phyloP scores from a whole-genome alignment of 2,797 vertebrate species.

The Spea hammondii region DNA sequence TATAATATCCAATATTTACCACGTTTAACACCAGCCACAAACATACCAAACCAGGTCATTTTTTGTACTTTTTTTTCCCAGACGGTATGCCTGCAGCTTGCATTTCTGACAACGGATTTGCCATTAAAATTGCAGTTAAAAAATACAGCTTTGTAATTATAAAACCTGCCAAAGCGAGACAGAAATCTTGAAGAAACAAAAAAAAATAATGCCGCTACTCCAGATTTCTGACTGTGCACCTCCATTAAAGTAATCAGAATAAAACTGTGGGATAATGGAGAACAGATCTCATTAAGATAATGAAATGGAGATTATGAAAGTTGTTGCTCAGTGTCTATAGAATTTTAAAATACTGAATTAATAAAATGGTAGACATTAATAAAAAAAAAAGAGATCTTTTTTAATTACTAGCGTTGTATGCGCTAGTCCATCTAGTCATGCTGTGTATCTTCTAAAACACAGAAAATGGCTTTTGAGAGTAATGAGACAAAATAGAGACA shows the following conservation, averaged over 20 bases:
- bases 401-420: conserved; percentile 46
- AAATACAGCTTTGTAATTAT: conserved; percentile 68
- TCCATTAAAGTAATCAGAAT: conserved; percentile 74
- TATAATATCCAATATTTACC: conserved; percentile 6
- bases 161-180: conserved; percentile 71
- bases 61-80: not conserved
- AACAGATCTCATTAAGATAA: conserved; percentile 80
- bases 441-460: conserved; percentile 30
- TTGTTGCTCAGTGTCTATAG: conserved; percentile 63
- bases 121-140: conserved; percentile 30
- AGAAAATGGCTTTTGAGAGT: conserved; percentile 21
- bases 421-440: conserved; percentile 32
- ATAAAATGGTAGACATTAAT: conserved; percentile 60
- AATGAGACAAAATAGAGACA: conserved; percentile 34
- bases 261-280: conserved; percentile 70
- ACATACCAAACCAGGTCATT: conserved; percentile 1
- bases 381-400: conserved; percentile 56
- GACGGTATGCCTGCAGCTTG: conserved; percentile 2
- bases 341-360: conserved; percentile 67
- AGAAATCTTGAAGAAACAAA: conserved; percentile 56
- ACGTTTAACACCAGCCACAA: not conserved
- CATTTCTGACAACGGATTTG: conserved; percentile 26
- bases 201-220: conserved; percentile 61
- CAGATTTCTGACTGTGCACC: conserved; percentile 67
- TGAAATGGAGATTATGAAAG: conserved; percentile 68